These are phyloP conservation scores for Desoria tigrina DNA, from an alignment of 2,888 invertebrate species.

Conservation along the genomic window DNA sequence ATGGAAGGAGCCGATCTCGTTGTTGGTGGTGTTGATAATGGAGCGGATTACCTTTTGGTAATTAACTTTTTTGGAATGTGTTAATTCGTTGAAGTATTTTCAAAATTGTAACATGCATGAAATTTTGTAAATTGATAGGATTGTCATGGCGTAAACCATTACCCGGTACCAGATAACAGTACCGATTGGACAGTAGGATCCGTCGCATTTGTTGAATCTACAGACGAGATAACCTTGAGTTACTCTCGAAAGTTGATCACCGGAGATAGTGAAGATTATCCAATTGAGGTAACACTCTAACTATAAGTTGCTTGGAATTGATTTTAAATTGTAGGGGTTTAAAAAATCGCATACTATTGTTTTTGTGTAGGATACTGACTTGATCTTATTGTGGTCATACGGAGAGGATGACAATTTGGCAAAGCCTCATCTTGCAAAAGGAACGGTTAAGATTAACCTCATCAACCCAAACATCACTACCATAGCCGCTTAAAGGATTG, in stretches of 20 bases:
- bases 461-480: background rate
- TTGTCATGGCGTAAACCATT: background rate
- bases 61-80: background rate
- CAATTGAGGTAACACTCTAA: slow-evolving; percentile 3
- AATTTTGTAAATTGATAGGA: background rate
- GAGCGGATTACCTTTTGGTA: background rate
- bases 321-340: background rate
- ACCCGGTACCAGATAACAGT: background rate
- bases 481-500: too few species aligned
- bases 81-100: background rate
- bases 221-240: background rate
- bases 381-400: slow-evolving; percentile 10
- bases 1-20: slow-evolving; percentile 3
- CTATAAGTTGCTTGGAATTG: background rate
- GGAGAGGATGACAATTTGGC: slow-evolving; percentile 10
- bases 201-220: background rate
- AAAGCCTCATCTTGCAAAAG: background rate
- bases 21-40: background rate
- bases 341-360: background rate
- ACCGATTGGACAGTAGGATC: background rate
- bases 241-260: background rate
- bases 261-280: slow-evolving; percentile 1
- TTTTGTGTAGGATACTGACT: background rate
- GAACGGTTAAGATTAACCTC: background rate
- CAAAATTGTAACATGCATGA: background rate